Conservation (phyloP, 1,140 invertebrate species). For the Branchinecta lindahli region DNA sequence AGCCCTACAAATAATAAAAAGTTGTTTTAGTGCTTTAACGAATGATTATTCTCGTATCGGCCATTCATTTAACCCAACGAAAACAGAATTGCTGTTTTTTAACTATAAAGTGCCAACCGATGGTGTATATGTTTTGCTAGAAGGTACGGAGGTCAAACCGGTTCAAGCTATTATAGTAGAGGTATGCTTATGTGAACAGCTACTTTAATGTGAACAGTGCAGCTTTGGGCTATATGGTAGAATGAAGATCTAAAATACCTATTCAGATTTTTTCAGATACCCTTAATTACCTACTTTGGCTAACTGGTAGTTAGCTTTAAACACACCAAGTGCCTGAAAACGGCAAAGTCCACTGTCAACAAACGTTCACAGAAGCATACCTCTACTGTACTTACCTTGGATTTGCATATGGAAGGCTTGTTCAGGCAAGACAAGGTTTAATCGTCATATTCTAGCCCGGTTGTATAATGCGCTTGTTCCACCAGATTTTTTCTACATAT, state of each 20-base stretch:
- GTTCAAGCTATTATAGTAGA: background rate
- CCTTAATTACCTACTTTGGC: no score
- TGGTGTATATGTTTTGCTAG: background rate
- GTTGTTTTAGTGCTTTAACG: constrained; percentile 5
- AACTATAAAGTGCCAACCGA: constrained; percentile 1
- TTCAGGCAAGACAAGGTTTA: constrained; percentile 5
- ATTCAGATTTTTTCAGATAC: no score
- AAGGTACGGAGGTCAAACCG: constrained; percentile 1
- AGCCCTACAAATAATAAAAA: constrained; percentile 6
- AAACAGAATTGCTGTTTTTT: constrained; percentile 9
- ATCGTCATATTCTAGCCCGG: constrained; percentile 7
- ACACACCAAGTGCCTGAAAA: no score
- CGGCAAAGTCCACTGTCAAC: no score
- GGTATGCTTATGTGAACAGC: no score
- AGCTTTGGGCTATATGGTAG: no score
- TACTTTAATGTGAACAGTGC: no score
- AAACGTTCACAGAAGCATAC: background rate
- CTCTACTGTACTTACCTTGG: background rate
- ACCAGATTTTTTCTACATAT: background rate
- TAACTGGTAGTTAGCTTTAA: no score
- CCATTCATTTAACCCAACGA: constrained; percentile 8
- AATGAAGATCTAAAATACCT: no score
- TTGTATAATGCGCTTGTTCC: constrained; percentile 6
- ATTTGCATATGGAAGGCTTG: constrained; percentile 5
- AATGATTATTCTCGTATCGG: constrained; percentile 8